These are phyloP conservation scores for Oasisia sp. DNA, from an alignment of 2,888 invertebrate genomes.

Conservation along the genomic window DNA sequence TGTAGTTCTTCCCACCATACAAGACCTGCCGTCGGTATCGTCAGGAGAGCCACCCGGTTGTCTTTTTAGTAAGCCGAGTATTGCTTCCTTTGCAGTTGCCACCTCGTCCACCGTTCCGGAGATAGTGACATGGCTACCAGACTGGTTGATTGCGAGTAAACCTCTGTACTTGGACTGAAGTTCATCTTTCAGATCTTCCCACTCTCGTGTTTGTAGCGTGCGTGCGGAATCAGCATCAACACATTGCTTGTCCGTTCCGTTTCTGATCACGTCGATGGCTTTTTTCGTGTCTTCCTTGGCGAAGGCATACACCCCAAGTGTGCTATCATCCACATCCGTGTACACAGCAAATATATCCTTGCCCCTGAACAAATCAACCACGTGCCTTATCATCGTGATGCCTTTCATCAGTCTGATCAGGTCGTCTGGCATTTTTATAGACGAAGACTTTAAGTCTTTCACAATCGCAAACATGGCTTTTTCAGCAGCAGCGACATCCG, in stretches of 20 bases:
- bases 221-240: not conserved
- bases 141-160: not conserved
- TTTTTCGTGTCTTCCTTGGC: not conserved
- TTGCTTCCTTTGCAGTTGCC: not conserved
- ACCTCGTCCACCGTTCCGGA: not conserved
- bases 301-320: not conserved
- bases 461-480: not conserved
- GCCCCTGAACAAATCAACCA: not conserved
- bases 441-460: not conserved
- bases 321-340: not conserved
- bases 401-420: not conserved
- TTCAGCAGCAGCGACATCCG: not conserved
- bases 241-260: not conserved
- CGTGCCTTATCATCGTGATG: not conserved
- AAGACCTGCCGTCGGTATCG: not conserved
- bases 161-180: not conserved
- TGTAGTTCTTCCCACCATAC: no score
- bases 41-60: not conserved
- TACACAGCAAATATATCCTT: not conserved
- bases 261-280: not conserved
- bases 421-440: not conserved
- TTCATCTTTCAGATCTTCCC: not conserved
- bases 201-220: not conserved
- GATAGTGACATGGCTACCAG: not conserved
- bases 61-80: not conserved